phyloP scores from a whole-genome alignment of 1,140 invertebrate species.

The Mamestra configurata region DNA sequence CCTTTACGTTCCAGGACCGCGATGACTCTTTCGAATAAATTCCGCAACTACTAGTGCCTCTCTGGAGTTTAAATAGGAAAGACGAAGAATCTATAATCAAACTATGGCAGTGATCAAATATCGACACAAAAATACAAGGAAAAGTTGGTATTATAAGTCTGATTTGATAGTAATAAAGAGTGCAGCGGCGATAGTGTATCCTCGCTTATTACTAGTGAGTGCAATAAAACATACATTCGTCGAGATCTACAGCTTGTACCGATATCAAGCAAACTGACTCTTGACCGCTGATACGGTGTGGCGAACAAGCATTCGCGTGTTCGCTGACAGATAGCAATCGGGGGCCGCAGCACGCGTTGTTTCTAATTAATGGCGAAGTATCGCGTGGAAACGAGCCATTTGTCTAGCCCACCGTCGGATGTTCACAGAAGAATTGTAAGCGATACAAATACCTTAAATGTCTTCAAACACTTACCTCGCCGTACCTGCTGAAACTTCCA shows the following conservation, averaged over 20 bases:
- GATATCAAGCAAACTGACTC: constrained; percentile 35
- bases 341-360: constrained; percentile 65
- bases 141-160: no score
- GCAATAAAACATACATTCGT: constrained; percentile 12
- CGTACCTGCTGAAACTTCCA: constrained; percentile 65
- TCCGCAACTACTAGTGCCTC: constrained; percentile 6
- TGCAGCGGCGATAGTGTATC: no score
- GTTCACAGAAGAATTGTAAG: constrained; percentile 81
- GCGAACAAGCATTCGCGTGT: constrained; percentile 74
- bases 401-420: constrained; percentile 76
- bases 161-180: background rate
- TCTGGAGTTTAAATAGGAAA: background rate
- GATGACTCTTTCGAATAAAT: no score
- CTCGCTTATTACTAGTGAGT: background rate
- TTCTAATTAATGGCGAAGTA: constrained; percentile 79
- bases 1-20: no score
- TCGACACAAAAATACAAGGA: background rate
- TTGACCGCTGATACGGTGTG: constrained; percentile 46
- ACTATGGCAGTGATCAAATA: background rate
- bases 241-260: constrained; percentile 17
- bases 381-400: constrained; percentile 82
- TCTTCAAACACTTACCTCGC: constrained; percentile 75
- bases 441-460: constrained; percentile 81
- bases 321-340: constrained; percentile 80
- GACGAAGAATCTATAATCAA: background rate